Percentiles rank a stretch among this genome's conserved stretches.
Conservation (phyloP, 92 coral and sea anemone genomes). For the Actinernus sp. region DNA sequence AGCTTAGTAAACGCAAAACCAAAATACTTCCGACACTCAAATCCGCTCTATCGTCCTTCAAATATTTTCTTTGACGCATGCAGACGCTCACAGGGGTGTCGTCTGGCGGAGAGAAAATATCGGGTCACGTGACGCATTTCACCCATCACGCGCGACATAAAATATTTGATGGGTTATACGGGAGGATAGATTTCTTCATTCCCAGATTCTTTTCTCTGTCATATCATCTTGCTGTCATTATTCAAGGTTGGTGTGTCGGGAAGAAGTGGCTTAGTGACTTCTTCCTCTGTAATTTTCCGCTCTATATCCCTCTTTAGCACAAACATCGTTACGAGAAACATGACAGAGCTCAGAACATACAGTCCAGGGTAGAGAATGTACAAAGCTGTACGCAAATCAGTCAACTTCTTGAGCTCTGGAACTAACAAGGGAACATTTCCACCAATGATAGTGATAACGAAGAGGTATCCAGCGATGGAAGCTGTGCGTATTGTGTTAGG, state of each 20-base stretch:
- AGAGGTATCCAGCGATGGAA: slow-evolving; percentile 85
- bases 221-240: too few relatives aligned
- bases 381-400: slow-evolving; percentile 83
- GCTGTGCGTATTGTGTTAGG: slow-evolving; percentile 89
- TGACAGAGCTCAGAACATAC: slow-evolving; percentile 85
- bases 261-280: slow-evolving; percentile 58
- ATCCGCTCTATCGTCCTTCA: too few relatives aligned
- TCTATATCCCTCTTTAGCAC: slow-evolving; percentile 85
- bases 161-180: too few relatives aligned
- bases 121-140: too few relatives aligned
- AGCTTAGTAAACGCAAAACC: too few relatives aligned
- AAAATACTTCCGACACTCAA: too few relatives aligned
- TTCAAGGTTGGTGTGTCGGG: slow-evolving; percentile 63
- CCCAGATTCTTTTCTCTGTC: too few relatives aligned
- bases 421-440: slow-evolving; percentile 91
- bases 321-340: slow-evolving; percentile 87
- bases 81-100: too few relatives aligned
- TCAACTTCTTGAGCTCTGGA: slow-evolving; percentile 74
- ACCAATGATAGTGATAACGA: slow-evolving; percentile 91
- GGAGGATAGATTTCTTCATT: too few relatives aligned
- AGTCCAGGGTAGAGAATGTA: slow-evolving; percentile 91
- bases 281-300: slow-evolving; percentile 41
- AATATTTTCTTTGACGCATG: too few relatives aligned
- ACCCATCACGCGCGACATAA: too few relatives aligned
- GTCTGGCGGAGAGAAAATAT: too few relatives aligned